phyloP scores from a whole-genome alignment of 2,113 vertebrate genomes.

The Cariama cristata region DNA sequence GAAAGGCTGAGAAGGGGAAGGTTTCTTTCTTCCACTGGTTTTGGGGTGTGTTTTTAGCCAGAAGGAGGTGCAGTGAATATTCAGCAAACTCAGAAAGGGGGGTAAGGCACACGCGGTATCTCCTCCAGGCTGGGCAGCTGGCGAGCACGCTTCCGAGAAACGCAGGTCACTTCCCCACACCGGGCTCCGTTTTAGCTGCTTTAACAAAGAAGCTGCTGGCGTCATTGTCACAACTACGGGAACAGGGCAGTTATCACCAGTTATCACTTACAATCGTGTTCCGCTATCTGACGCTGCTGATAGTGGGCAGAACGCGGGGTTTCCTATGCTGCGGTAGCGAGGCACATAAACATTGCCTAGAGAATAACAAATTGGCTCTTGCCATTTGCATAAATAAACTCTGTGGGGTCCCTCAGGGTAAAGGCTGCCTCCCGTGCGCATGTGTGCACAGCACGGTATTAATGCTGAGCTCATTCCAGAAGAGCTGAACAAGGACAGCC shows the following conservation, averaged over 20 bases:
- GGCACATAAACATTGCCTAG: not conserved
- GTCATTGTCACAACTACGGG: fast-evolving
- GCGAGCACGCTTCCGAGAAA: not conserved
- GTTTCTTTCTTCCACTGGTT: not conserved
- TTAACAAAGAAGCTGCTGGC: not conserved
- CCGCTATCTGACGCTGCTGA: not conserved
- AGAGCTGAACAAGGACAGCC: not conserved
- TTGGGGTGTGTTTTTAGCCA: not conserved
- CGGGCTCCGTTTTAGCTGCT: not conserved
- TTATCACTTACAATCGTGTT: fast-evolving
- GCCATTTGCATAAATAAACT: not conserved
- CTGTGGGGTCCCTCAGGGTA: not conserved
- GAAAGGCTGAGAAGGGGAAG: not conserved
- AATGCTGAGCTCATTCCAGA: not conserved
- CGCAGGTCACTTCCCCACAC: not conserved
- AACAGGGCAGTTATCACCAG: not conserved
- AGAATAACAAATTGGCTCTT: not conserved
- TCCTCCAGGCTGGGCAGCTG: not conserved
- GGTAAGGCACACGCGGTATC: fast-evolving
- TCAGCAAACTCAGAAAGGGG: not conserved
- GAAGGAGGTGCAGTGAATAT: not conserved
- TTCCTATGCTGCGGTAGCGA: fast-evolving
- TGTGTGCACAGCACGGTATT: not conserved
- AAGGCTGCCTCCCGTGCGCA: not conserved
- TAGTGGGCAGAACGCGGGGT: fast-evolving